Conservation (phyloP, 2,797 vertebrate genomes). For the Momotus momota region DNA sequence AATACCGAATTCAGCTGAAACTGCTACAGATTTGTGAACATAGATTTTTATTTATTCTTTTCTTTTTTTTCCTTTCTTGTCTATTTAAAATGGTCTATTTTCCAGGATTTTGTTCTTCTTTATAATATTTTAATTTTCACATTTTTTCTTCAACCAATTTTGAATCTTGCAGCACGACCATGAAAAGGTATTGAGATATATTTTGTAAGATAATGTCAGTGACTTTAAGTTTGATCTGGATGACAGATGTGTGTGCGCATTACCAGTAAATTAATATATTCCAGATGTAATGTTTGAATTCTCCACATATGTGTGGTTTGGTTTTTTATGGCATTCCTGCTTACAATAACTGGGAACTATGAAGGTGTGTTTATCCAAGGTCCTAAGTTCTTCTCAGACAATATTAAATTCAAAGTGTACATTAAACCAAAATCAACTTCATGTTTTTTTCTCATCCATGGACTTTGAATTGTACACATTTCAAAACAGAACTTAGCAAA, state of each 20-base stretch:
- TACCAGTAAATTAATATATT: background rate
- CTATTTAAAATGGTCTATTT: background rate
- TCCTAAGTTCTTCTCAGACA: background rate
- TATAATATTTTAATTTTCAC: background rate
- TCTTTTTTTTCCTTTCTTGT: background rate
- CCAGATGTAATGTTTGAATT: background rate
- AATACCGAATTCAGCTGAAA: background rate
- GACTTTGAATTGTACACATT: background rate
- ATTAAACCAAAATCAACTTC: background rate
- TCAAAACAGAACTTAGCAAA: background rate
- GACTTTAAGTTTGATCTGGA: background rate
- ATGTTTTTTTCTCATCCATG: background rate
- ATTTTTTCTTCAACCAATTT: background rate
- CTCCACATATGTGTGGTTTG: fast-evolving
- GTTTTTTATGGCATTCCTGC: background rate
- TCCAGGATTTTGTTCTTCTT: background rate
- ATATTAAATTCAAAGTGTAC: background rate
- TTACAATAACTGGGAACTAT: background rate
- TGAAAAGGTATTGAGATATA: background rate
- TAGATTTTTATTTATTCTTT: background rate
- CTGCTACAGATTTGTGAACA: background rate
- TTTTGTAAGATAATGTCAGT: background rate
- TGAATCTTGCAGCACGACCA: background rate
- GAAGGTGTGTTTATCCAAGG: background rate
- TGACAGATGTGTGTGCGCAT: background rate